Evolutionary conservation across 2,113 vertebrate genomes (phyloP).

Genomic region (Xenopus borealis): DNA sequence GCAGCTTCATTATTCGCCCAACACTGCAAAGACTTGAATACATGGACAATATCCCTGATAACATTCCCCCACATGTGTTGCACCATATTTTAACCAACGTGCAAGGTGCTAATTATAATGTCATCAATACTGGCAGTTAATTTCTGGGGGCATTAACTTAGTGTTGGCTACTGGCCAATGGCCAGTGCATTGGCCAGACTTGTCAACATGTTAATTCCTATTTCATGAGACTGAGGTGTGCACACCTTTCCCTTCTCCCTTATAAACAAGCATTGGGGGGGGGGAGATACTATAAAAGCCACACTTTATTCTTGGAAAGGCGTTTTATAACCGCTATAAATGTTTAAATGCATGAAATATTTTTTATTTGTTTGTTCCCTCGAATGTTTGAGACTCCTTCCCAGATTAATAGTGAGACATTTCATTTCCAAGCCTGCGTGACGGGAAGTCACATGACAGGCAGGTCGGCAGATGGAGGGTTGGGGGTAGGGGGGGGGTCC

Average conservation of each 20-base stretch:
- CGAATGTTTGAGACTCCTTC: constrained; percentile 12
- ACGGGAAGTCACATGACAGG: constrained; percentile 35
- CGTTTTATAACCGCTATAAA: constrained; percentile 15
- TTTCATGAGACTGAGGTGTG: too few relatives aligned
- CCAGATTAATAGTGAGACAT: constrained; percentile 18
- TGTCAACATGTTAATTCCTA: too few relatives aligned
- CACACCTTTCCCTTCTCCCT: not conserved
- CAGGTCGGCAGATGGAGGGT: not conserved
- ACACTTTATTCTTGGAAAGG: constrained; percentile 22
- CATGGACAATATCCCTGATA: too few relatives aligned
- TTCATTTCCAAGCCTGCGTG: constrained; percentile 5
- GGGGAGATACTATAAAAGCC: not conserved
- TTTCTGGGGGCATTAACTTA: too few relatives aligned
- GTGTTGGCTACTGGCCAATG: too few relatives aligned
- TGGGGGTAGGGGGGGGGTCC: not conserved
- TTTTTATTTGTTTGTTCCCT: constrained; percentile 25
- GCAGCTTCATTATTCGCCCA: too few relatives aligned
- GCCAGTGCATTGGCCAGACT: too few relatives aligned
- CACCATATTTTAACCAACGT: too few relatives aligned
- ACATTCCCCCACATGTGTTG: too few relatives aligned
- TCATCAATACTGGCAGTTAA: too few relatives aligned
- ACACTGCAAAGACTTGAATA: too few relatives aligned
- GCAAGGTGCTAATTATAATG: too few relatives aligned
- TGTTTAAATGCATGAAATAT: constrained; percentile 20
- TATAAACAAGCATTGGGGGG: not conserved